Base-by-base conservation (phyloP, 1,140 invertebrate genomes). In the Caligus rogercresseyi region DNA sequence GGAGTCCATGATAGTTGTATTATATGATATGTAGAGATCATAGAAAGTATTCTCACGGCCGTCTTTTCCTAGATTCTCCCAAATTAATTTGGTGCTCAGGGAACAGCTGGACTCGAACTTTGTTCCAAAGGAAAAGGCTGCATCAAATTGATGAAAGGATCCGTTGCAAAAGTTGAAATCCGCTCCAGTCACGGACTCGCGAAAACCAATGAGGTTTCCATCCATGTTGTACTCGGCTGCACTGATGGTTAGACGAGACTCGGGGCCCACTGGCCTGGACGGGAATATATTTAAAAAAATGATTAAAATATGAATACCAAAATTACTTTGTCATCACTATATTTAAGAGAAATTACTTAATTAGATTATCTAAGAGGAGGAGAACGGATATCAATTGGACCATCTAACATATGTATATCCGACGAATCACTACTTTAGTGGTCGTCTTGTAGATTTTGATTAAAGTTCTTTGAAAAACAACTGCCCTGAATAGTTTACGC, bases 21-120 rank as follows among this genome's bases (percentile, higher is more conserved):
- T 25, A 56, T 56, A 60, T 15, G 57, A 25, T 18, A 60, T 60
- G 26, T 60, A 60, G 24, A 60, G 19, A 25, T 60, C 57, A 25
- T 53, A 60, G 26, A 60, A 60, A 1, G 20, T 60, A 18, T 21
- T 21, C 19, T 25, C 26, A 24, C 23, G 24, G 14, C 23, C 20
- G 21, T 19, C n/a, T 25, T 60, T 25, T 18, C 21, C 21, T 1
- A 60, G 23, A n/a, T 26, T 60, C 16, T 60, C 20, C 31, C 31
- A 43, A 11, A 43, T 7, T 43, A 43, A n/a, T 43, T 43, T n/a
- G n/a, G 18, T n/a, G 21, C n/a, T 21, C 11, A 60, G 21, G 18
- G 21, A 19, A 18, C 57, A 60, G 16, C 43, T 43, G 16, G 18
- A 18, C 14, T 25, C 7, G 21, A 24, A 60, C 16, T 43, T 60